These are phyloP conservation scores for Ptychobarbus kaznakovi DNA, from an alignment of 2,797 vertebrate genomes.

Conservation along the genomic window DNA sequence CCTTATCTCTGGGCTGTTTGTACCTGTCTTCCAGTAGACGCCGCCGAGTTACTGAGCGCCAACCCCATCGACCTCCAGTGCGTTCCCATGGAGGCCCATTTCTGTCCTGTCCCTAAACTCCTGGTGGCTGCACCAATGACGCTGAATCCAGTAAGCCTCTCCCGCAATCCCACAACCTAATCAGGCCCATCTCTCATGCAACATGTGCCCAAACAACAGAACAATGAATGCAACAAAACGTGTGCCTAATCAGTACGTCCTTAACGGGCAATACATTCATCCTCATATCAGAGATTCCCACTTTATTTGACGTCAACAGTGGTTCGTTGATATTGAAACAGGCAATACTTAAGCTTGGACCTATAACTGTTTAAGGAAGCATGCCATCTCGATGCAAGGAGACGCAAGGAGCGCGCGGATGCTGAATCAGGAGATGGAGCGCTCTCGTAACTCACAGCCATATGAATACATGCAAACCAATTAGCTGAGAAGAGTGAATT, in stretches of 20 bases:
- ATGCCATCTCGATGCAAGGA: constrained; percentile 73
- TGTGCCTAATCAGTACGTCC: constrained; percentile 78
- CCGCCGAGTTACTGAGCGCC: constrained; percentile 87
- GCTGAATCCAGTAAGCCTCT: constrained; percentile 91
- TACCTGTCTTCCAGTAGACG: constrained; percentile 82
- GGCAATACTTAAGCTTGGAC: constrained; percentile 73
- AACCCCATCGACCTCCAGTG: constrained; percentile 87
- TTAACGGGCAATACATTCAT: constrained; percentile 67
- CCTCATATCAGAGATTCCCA: constrained; percentile 62
- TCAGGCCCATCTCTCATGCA: constrained; percentile 49
- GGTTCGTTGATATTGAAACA: constrained; percentile 67
- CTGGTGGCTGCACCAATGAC: constrained; percentile 79
- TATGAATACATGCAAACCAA: constrained; percentile 67
- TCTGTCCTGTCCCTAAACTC: constrained; percentile 85
- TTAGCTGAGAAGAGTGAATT: constrained; percentile 53
- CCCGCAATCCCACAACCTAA: constrained; percentile 77
- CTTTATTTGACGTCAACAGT: constrained; percentile 54
- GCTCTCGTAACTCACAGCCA: constrained; percentile 77
- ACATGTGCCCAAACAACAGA: constrained; percentile 56
- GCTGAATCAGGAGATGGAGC: constrained; percentile 63
- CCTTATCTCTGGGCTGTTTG: constrained; percentile 42
- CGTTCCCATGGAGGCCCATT: constrained; percentile 89
- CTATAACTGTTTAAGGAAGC: constrained; percentile 71
- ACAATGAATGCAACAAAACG: constrained; percentile 76
- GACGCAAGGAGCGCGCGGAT: constrained; percentile 68